Conservation (phyloP, 2,113 vertebrate species). For the Aptenodytes forsteri region DNA sequence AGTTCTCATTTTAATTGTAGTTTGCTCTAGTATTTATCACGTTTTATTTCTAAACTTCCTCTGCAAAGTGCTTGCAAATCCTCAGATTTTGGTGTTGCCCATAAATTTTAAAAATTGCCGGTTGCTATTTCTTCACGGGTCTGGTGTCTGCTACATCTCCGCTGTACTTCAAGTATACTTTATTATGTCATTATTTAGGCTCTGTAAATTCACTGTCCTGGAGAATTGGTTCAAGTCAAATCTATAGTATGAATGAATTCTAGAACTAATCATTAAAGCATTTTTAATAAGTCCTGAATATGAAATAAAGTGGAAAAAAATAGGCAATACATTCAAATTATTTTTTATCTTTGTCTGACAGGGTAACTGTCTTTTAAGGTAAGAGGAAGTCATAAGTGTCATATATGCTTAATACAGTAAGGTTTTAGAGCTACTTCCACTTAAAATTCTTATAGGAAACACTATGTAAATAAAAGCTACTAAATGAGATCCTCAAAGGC, state of each 20-base stretch:
- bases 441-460: not conserved
- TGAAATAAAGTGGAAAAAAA: not conserved
- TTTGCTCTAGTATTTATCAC: not conserved
- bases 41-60: not conserved
- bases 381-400: not conserved
- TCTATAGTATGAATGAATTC: not conserved
- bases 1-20: not conserved
- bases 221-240: not conserved
- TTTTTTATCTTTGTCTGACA: not conserved
- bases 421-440: not conserved
- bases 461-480: not conserved
- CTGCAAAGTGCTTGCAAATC: not conserved
- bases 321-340: not conserved
- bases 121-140: not conserved
- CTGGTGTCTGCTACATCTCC: not conserved
- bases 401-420: not conserved
- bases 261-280: not conserved
- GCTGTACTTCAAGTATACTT: not conserved
- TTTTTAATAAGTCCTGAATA: not conserved
- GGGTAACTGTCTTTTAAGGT: not conserved
- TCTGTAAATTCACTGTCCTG: not conserved
- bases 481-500: not conserved
- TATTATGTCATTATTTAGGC: not conserved
- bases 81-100: not conserved
- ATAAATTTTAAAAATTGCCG: not conserved